Evolutionary conservation across 2,113 vertebrate species (phyloP), one percentile per base, ranked within the genome.

Genomic region (Colius striatus): DNA sequence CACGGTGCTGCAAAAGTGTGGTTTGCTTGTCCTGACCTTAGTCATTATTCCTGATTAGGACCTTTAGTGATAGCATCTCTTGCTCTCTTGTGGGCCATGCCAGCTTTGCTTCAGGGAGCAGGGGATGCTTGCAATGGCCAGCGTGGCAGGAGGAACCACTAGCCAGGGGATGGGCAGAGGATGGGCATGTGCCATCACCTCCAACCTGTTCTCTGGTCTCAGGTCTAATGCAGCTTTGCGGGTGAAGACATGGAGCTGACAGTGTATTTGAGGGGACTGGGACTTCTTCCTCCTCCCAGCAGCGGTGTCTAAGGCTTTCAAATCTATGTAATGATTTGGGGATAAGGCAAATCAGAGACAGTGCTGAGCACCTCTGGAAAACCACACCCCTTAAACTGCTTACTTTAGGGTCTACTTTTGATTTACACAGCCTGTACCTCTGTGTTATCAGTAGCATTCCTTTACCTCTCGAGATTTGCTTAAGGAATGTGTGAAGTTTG

Each of bases 141-240:
- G 21, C 50, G 13, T 10, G 13, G 30, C 3, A 1, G 17, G 15
- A 66, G n/a, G 51, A 20, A 23, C 30, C 0, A 0, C 48, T 57
- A 54, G 57, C 57, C 67, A 48, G 61, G 93, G 36, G 30, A n/a
- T 0, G 2, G 25, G 51, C 29, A 58, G n/a, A 54, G 25, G 51
- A 20, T 36, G 68, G 51, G 57, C 43, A 80, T 73, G 43, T 85
- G 53, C 53, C 55, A 12, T 58, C 3, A 2, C 30, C 54, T 58
- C 74, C 78, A 22, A 23, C 16, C 50, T 62, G 4, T 50, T 2
- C 3, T 36, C 48, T 30, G 27, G 55, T 75, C 34, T 81, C 53
- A 72, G 62, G 62, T 74, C 74, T 91, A 82, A 51, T 0, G 0
- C 15, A 50, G 70, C 41, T 41, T 30, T 25, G 34, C 45, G 47